These are phyloP conservation scores for Brachionus asplanchnoidis DNA, from an alignment of 1,140 invertebrate genomes.

Conservation along the genomic window DNA sequence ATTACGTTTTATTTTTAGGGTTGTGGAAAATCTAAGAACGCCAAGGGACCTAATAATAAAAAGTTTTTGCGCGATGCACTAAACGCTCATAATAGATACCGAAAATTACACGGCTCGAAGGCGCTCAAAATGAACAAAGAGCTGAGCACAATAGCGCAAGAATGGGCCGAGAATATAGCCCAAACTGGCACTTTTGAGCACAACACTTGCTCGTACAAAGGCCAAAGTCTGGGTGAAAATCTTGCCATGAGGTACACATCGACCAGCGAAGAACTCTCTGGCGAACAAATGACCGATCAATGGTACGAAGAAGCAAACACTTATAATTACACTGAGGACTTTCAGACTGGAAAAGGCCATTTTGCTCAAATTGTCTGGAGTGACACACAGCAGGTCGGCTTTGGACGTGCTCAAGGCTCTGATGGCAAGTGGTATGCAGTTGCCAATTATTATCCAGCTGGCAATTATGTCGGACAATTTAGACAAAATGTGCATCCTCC, in stretches of 20 bases:
- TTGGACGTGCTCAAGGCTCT: constrained; percentile 71
- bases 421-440: constrained; percentile 67
- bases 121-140: constrained; percentile 66
- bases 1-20: background rate
- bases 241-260: constrained; percentile 10
- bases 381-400: constrained; percentile 69
- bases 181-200: constrained; percentile 68
- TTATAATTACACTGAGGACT: constrained; percentile 70
- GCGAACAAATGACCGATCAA: constrained; percentile 75
- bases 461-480: constrained; percentile 71
- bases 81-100: constrained; percentile 71
- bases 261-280: constrained; percentile 53
- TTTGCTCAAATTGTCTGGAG: constrained; percentile 87
- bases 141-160: constrained; percentile 64
- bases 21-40: background rate
- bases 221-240: background rate
- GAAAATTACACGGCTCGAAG: constrained; percentile 67
- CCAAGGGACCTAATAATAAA: background rate
- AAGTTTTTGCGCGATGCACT: constrained; percentile 22
- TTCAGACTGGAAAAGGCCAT: constrained; percentile 71
- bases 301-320: constrained; percentile 76
- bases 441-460: constrained; percentile 72
- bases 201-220: constrained; percentile 52
- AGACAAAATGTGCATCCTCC: constrained; percentile 71
- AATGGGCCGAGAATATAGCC: constrained; percentile 73